phyloP scores from a whole-genome alignment of 2,797 vertebrate genomes.

The Parauchenoglanis ngamensis region DNA sequence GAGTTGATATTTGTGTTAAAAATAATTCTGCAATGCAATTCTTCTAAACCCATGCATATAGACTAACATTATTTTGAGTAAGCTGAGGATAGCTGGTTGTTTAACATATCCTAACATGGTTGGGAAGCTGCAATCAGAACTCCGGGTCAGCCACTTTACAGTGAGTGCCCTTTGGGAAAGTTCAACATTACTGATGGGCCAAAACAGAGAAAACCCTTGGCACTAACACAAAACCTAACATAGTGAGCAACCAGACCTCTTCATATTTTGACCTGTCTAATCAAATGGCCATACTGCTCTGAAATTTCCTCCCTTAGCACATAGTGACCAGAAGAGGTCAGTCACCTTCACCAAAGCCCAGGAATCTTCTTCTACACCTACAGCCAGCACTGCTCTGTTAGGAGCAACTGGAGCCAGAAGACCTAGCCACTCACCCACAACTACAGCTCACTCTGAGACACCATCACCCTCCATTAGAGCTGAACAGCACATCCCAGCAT shows the following conservation, averaged over 20 bases:
- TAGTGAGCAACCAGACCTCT: neutral
- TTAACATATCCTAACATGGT: neutral
- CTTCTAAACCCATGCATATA: neutral
- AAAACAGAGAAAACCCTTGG: neutral
- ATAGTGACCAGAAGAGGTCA: conserved; percentile 91
- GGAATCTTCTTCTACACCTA: conserved; percentile 62
- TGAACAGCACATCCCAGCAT: conserved; percentile 78
- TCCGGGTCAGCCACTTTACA: neutral
- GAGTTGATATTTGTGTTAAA: neutral
- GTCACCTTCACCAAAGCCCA: conserved; percentile 93
- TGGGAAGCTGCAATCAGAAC: neutral
- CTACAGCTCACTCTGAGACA: conserved; percentile 61
- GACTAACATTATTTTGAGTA: neutral
- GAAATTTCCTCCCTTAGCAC: conserved; percentile 65
- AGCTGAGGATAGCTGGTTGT: neutral
- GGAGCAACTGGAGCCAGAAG: conserved; percentile 60
- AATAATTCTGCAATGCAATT: neutral
- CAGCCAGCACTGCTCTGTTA: conserved; percentile 26
- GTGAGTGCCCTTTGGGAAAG: neutral
- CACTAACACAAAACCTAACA: neutral
- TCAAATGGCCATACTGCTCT: neutral
- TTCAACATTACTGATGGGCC: neutral
- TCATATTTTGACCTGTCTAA: neutral
- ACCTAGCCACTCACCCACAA: conserved; percentile 64
- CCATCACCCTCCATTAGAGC: conserved; percentile 72